These are phyloP conservation scores for Lobophora halterata DNA, from an alignment of 2,888 invertebrate genomes.

Conservation along the genomic window DNA sequence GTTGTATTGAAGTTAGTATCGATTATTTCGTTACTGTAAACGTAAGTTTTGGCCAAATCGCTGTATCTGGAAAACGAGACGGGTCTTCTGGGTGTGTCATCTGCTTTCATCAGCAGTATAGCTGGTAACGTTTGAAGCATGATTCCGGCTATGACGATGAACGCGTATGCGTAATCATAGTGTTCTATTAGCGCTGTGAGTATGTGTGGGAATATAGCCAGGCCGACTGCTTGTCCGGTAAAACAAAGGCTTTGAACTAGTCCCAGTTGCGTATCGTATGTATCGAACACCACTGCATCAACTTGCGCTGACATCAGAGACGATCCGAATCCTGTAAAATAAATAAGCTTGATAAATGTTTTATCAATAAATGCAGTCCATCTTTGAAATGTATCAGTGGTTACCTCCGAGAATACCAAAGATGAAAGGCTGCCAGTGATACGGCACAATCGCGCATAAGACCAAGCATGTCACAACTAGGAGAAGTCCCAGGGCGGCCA, in stretches of 20 bases:
- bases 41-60: constrained; percentile 63
- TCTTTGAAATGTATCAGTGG: too few species aligned
- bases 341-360: too few species aligned
- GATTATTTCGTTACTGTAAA: constrained; percentile 58
- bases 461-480: constrained; percentile 54
- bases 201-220: constrained; percentile 68
- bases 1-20: constrained; percentile 50
- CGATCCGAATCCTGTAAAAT: constrained; percentile 67
- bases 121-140: constrained; percentile 69
- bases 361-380: too few species aligned
- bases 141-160: constrained; percentile 61
- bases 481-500: constrained; percentile 59
- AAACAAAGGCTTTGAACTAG: constrained; percentile 62
- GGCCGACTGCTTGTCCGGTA: constrained; percentile 70
- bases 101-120: constrained; percentile 60
- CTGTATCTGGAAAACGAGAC: constrained; percentile 61
- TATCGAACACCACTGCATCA: constrained; percentile 71
- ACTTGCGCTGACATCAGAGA: constrained; percentile 73
- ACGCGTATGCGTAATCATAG: constrained; percentile 61
- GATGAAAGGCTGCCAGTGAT: constrained; percentile 51
- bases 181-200: constrained; percentile 58
- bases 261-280: constrained; percentile 64
- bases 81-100: constrained; percentile 49
- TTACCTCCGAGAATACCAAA: constrained; percentile 70
- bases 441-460: constrained; percentile 55